Percentiles rank a stretch among this genome's conserved stretches.
These are phyloP conservation scores for Neoscelio sp. DNA, from an alignment of 2,888 invertebrate species.

Conservation along the genomic window DNA sequence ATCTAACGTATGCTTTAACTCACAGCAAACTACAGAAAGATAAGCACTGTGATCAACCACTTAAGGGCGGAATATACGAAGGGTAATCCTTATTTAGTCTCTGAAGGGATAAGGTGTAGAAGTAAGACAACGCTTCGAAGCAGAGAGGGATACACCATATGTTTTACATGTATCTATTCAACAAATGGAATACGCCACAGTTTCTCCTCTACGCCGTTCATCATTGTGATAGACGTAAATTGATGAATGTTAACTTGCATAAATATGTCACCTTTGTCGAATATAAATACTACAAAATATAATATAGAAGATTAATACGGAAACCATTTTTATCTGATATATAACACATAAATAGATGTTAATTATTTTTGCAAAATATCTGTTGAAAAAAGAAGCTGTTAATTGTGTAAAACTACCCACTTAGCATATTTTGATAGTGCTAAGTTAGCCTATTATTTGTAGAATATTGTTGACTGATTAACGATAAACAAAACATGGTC, in stretches of 20 bases:
- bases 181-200: slow-evolving; percentile 63
- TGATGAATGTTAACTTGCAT: slow-evolving; percentile 64
- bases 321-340: slow-evolving; percentile 37
- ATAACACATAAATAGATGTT: too few species aligned
- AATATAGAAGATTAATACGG: slow-evolving; percentile 40
- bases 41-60: slow-evolving; percentile 67
- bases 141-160: slow-evolving; percentile 41
- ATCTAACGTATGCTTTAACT: slow-evolving; percentile 64
- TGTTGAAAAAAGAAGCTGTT: too few species aligned
- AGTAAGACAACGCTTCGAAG: slow-evolving; percentile 53
- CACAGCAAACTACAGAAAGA: slow-evolving; percentile 63
- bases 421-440: too few species aligned
- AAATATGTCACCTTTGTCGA: slow-evolving; percentile 55
- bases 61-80: slow-evolving; percentile 62
- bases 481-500: too few species aligned
- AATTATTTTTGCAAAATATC: too few species aligned
- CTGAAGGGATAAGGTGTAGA: slow-evolving; percentile 46
- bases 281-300: slow-evolving; percentile 38
- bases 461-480: too few species aligned
- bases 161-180: slow-evolving; percentile 58
- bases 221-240: slow-evolving; percentile 66
- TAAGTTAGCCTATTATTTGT: too few species aligned
- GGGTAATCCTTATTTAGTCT: slow-evolving; percentile 66
- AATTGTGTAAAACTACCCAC: too few species aligned
- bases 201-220: slow-evolving; percentile 52